Evolutionary conservation across 2,888 invertebrate genomes (phyloP), one percentile per base, ranked within the genome.

Genomic region (Hemaris fuciformis): DNA sequence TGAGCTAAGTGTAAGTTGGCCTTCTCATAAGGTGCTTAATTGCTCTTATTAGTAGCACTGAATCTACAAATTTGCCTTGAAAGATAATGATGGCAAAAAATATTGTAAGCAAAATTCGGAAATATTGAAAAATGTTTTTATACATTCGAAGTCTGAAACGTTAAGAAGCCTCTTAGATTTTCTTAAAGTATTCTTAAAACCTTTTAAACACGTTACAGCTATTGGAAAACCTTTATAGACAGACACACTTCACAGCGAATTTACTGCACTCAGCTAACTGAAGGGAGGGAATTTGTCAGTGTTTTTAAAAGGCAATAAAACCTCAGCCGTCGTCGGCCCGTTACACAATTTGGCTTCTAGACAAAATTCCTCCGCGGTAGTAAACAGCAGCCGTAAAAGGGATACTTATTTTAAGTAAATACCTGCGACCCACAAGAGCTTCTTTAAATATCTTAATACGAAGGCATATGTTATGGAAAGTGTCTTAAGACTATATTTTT

Each of bases 241-340:
- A 13, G 31, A 6, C 18, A 18, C n/a, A 38, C 38, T 38, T 38
- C 38, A 38, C 13, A n/a, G 38, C 5, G 38, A 38, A 38, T 38
- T 53, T 27, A 31, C 53, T 53, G 18, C 31, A 18, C 15, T 53
- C 15, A 18, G 27, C 53, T 53, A 10, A 22, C 13, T 15, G 74
- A 73, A 77, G 77, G 77, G 79, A 78, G 78, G 68, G 68, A 69
- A 74, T 77, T 71, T 71, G 74, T 48, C 74, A 72, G 73, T 79
- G 80, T 81, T 85, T 83, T 85, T 84, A 84, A 81, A 81, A 82
- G 83, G 82, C 80, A 84, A 79, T 85, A 84, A 84, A 85, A 83
- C 77, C 80, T 78, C 76, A 75, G 76, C 77, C 73, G 74, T 69
- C 71, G 79, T 68, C 64, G 68, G 70, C 69, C 71, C 71, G 79